These are phyloP conservation scores for Cydia pomonella DNA, from an alignment of 1,140 invertebrate species.

Conservation along the genomic window DNA sequence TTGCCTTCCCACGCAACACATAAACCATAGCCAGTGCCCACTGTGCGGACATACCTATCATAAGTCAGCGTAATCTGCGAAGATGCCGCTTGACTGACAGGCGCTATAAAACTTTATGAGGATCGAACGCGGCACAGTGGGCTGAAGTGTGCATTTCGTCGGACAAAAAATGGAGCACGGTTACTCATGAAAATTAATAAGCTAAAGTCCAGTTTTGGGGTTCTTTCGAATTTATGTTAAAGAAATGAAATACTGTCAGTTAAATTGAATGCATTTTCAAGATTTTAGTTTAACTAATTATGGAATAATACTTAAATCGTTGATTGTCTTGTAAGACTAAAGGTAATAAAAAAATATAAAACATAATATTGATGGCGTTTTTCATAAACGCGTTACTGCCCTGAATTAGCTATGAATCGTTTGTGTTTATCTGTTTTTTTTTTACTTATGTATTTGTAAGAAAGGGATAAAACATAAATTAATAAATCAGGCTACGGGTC, in stretches of 20 bases:
- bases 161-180: constrained; percentile 67
- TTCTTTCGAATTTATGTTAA: constrained; percentile 13
- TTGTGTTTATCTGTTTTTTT: too few relatives aligned
- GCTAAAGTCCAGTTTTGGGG: constrained; percentile 32
- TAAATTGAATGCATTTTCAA: background rate
- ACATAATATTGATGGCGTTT: too few relatives aligned
- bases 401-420: too few relatives aligned
- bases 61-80: constrained; percentile 38
- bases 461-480: too few relatives aligned
- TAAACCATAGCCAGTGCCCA: constrained; percentile 16
- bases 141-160: constrained; percentile 31
- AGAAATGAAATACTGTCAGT: background rate
- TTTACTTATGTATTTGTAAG: too few relatives aligned
- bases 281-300: background rate
- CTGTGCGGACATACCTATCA: constrained; percentile 38
- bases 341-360: too few relatives aligned
- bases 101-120: constrained; percentile 67
- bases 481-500: too few relatives aligned
- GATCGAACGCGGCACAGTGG: constrained; percentile 53
- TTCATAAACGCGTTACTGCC: too few relatives aligned
- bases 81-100: constrained; percentile 38
- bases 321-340: background rate
- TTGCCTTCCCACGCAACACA: constrained; percentile 33
- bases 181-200: constrained; percentile 74
- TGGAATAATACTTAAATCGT: background rate